phyloP scores from a whole-genome alignment of 2,797 vertebrate genomes.

The Ptychadena robeensis region DNA sequence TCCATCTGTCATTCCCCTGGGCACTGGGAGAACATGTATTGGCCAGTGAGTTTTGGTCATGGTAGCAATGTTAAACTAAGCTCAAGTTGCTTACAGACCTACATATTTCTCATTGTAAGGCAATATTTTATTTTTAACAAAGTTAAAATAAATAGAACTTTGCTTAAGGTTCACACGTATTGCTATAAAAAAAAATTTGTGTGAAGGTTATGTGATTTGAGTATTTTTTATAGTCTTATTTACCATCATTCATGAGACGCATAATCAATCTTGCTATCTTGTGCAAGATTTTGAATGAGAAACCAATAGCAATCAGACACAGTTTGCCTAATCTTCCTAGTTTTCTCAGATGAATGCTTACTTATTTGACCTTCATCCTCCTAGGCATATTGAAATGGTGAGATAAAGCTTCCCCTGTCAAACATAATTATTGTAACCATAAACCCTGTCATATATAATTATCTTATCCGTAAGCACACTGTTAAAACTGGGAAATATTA shows the following conservation, averaged over 20 bases:
- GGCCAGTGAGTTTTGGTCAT: no score
- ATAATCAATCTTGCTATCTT: constrained; percentile 16
- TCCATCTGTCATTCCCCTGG: no score
- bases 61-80: no score
- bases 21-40: no score
- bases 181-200: not conserved
- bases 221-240: not conserved
- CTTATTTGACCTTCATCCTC: constrained; percentile 59
- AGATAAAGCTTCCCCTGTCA: constrained; percentile 60
- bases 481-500: constrained; percentile 54
- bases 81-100: no score
- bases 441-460: constrained; percentile 58
- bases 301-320: constrained; percentile 34
- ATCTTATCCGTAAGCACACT: constrained; percentile 59
- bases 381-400: constrained; percentile 52
- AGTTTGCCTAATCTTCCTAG: constrained; percentile 42
- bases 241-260: not conserved
- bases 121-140: no score
- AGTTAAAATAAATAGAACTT: not conserved
- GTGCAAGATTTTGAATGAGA: constrained; percentile 12
- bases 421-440: constrained; percentile 59
- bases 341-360: constrained; percentile 37
- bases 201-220: not conserved
- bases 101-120: no score
- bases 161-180: not conserved